Base-by-base conservation (phyloP, 2,797 vertebrate species). In the Vultur gryphus region DNA sequence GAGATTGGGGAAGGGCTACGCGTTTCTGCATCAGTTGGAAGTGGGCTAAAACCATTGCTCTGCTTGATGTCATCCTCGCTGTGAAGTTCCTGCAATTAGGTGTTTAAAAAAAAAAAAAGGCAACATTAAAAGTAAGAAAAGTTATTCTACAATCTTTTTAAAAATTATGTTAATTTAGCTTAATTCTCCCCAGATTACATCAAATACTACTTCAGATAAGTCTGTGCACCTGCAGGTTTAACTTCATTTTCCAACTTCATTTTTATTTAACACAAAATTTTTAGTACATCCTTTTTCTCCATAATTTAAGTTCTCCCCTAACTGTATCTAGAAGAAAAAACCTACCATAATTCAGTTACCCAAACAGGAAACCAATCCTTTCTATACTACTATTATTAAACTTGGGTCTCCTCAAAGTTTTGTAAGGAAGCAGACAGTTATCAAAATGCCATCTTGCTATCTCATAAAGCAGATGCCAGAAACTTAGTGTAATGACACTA, bases 1-100 rank as follows among this genome's bases (percentile, higher is more conserved):
- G 99, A 99, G 59, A 99, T 85, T 1, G 99, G 98, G 65, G 99
- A 99, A 84, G 99, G 98, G 94, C 99, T 99, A 59, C 99, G 99
- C 37, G 98, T 98, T 76, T 99, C 99, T 43, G 96, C 87, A 43
- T 98, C 99, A 6, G 98, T 94, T 81, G 97, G 98, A 65, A 97
- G 97, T 9, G 97, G 96, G 90, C 97, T 98, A 39, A 98, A 96
- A 41, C 97, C 96, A 18, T 97, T 98, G 20, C 97, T 97, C 77
- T 98, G 98, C 33, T 98, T 98, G 33, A 95, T 73, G 13, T 98
- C 98, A 84, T 98, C 98, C 51, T 99, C 98, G 35, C 98, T 97
- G 29, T 97, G 97, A 80, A 98, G 97, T 19, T 99, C 99, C 99
- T 99, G 89, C 15, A 94, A 94, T 28, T 62, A 71, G 89, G 69